A percentile compares a stretch with the other conserved stretches of the same genome.
Conservation (phyloP, 2,797 vertebrate species). For the Nyctalus aviator region DNA sequence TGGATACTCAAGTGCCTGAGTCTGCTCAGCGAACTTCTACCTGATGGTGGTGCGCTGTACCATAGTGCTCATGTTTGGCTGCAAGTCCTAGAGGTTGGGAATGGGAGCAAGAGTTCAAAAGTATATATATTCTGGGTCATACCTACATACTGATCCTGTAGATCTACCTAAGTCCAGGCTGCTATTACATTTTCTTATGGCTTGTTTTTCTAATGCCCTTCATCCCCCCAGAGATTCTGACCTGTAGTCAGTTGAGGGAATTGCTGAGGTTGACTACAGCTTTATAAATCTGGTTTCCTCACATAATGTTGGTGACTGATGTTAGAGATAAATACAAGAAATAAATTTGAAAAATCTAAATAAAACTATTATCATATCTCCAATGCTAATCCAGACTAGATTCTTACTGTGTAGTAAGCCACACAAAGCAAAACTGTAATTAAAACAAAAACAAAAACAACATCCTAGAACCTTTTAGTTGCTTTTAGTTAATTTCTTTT, state of each 20-base stretch:
- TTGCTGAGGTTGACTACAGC: background rate
- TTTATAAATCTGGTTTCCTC: background rate
- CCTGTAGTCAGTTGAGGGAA: background rate
- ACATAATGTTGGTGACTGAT: conserved; percentile 30
- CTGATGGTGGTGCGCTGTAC: conserved; percentile 31
- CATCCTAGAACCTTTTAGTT: background rate
- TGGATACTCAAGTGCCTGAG: background rate
- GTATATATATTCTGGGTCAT: background rate
- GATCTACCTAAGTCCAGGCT: background rate
- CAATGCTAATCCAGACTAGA: background rate
- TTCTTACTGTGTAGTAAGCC: background rate
- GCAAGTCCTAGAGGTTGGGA: background rate
- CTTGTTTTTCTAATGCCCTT: background rate
- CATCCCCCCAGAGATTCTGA: background rate
- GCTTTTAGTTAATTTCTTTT: background rate
- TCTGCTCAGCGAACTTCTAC: conserved; percentile 40
- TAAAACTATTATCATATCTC: background rate
- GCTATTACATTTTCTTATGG: background rate
- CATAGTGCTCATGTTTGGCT: background rate
- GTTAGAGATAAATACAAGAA: background rate
- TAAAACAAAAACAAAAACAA: background rate
- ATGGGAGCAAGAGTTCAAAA: background rate
- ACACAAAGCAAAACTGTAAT: background rate
- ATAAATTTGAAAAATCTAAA: background rate
- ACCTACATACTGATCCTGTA: background rate